Evolutionary conservation across 2,113 vertebrate species (phyloP), one percentile per base, ranked within the genome.

Genomic region (Deroptyus accipitrinus): DNA sequence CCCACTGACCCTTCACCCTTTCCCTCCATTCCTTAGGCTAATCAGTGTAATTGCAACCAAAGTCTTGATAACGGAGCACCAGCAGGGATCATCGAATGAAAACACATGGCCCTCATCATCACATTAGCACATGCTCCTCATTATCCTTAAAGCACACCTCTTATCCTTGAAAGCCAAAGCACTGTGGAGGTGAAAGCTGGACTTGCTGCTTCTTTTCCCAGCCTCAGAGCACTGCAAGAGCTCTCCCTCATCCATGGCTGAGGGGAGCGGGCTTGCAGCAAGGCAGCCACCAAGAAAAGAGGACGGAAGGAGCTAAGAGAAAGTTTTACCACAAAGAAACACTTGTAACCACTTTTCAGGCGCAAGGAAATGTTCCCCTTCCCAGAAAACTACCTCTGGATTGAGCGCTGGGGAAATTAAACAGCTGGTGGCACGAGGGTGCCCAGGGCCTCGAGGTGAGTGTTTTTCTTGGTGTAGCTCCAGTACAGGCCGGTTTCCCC

Each of bases 121-220:
- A 24, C 57, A 35, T 35, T n/a, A 57, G 19, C 33, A 59, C 55
- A 23, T 59, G 14, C 11, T 78, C 61, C 23, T 91, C 15, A 9
- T 28, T 33, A 13, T 13, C 54, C 30, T 72, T n/a, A 48, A 61
- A 2, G 1, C 52, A 61, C 62, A 30, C 4, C 30, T 22, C 5
- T 1, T 12, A 31, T 19, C 28, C 13, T 30, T 27, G 52, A 83
- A 46, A 39, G 1, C 9, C 6, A 12, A 7, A 0, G 1, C 0
- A 9, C 9, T 0, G 14, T 52, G 52, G 49, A 31, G 59, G 52
- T 27, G 68, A 90, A 80, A 68, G 7, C 39, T 17, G 14, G 17
- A 27, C 2, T 0, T 73, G 33, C 15, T 33, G 1, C 1, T 0
- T 4, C 0, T 27, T 6, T 31, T 25, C 8, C 24, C 19, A 4